phyloP scores from a whole-genome alignment of 2,888 invertebrate species.

The Diarsia dahlii region DNA sequence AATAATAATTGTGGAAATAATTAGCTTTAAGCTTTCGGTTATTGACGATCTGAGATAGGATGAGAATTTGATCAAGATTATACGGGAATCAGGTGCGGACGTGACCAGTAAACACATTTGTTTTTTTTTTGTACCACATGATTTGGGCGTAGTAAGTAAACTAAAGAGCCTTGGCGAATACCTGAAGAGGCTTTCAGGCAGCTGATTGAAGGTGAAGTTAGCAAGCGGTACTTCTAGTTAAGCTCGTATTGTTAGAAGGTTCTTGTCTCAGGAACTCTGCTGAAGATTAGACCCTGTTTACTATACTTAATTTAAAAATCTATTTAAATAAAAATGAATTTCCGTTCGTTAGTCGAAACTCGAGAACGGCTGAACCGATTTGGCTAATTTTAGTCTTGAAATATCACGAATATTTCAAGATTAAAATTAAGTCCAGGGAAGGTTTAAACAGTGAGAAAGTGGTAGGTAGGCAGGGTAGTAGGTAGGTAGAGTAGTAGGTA shows the following conservation, averaged over 20 bases:
- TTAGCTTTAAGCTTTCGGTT: slow-evolving; percentile 37
- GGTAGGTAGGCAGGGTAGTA: too few relatives aligned
- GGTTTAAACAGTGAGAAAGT: too few relatives aligned
- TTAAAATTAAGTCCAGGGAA: too few relatives aligned
- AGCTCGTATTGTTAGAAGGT: not conserved
- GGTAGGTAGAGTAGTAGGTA: too few relatives aligned
- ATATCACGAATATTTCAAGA: too few relatives aligned
- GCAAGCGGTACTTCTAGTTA: not conserved
- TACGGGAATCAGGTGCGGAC: not conserved
- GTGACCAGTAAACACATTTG: not conserved
- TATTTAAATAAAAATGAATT: too few relatives aligned
- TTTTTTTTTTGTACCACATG: not conserved
- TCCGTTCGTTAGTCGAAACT: too few relatives aligned
- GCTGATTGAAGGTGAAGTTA: not conserved
- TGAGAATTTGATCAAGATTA: slow-evolving; percentile 1
- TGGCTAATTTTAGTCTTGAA: too few relatives aligned
- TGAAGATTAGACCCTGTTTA: not conserved
- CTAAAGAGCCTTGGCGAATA: not conserved
- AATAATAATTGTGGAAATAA: slow-evolving; percentile 58
- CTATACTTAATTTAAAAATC: not conserved
- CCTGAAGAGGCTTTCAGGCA: too few relatives aligned
- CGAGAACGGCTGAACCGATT: too few relatives aligned
- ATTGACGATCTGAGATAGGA: slow-evolving; percentile 15
- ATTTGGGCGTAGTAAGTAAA: not conserved
- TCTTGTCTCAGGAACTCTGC: not conserved